phyloP scores from a whole-genome alignment of 1,140 invertebrate genomes.

The Subanguina moxae region DNA sequence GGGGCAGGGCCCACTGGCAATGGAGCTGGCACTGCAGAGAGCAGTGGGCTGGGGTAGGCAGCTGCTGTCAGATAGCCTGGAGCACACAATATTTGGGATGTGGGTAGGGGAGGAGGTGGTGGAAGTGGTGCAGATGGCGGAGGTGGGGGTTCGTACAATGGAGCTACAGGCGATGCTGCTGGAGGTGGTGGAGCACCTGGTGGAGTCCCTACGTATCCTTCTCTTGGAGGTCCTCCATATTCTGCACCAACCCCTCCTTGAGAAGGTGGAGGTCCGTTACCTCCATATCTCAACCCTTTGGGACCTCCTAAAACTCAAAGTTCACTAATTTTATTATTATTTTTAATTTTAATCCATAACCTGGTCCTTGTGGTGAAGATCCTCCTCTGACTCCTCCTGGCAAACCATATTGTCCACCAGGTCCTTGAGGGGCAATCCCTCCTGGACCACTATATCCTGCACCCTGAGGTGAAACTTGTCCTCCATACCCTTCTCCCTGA shows the following conservation, averaged over 20 bases:
- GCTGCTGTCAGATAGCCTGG: constrained; percentile 6
- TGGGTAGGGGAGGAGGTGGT: background rate
- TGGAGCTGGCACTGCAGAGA: background rate
- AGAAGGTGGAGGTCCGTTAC: background rate
- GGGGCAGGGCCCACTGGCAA: background rate
- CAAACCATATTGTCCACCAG: background rate
- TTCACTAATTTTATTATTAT: no score
- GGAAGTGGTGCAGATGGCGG: constrained; percentile 1
- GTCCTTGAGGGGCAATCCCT: background rate
- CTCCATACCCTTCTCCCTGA: background rate
- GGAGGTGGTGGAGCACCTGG: constrained; percentile 1
- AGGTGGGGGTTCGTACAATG: background rate
- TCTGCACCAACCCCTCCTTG: background rate
- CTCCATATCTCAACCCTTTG: background rate
- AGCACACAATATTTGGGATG: background rate
- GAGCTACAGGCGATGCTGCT: background rate
- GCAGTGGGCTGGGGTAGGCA: background rate
- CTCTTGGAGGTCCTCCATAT: background rate
- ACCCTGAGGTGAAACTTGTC: background rate
- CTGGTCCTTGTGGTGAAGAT: background rate
- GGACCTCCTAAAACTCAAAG: background rate
- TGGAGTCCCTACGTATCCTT: background rate
- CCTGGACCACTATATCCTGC: background rate
- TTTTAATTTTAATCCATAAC: background rate
- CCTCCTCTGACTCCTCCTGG: background rate